Evolutionary conservation across 2,113 vertebrate genomes (phyloP).

Genomic region (Otolemur garnettii): DNA sequence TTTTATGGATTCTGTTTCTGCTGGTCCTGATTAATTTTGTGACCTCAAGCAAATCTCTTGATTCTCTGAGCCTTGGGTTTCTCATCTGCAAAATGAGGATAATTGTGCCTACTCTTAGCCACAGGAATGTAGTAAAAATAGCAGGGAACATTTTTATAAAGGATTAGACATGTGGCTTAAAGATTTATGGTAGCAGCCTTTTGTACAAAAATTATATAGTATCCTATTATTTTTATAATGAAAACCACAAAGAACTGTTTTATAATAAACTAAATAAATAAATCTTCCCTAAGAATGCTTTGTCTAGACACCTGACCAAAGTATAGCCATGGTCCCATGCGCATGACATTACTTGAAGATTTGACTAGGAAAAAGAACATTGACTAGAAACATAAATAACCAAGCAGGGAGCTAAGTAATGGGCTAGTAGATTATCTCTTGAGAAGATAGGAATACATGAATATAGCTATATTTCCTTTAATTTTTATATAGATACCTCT

Average conservation of each 20-base stretch:
- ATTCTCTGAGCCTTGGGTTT: constrained; percentile 73
- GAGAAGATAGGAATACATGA: not conserved
- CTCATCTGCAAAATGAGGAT: constrained; percentile 75
- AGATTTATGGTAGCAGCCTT: constrained; percentile 57
- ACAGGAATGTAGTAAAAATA: constrained; percentile 78
- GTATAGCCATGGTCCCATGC: not conserved
- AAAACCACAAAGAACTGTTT: constrained; percentile 47
- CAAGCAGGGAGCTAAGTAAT: not conserved
- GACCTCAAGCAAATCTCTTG: constrained; percentile 75
- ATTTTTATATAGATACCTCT: not conserved
- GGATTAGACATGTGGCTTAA: constrained; percentile 57
- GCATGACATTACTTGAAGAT: constrained; percentile 32
- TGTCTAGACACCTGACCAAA: constrained; percentile 26
- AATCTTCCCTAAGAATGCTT: constrained; percentile 18
- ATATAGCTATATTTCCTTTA: not conserved
- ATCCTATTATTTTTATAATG: constrained; percentile 60
- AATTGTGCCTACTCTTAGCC: constrained; percentile 68
- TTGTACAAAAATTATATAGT: constrained; percentile 68
- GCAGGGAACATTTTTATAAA: constrained; percentile 65
- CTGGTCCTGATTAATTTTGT: constrained; percentile 70
- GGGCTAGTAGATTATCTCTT: not conserved
- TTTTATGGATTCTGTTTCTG: constrained; percentile 71
- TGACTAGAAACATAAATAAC: constrained; percentile 45
- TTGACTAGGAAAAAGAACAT: constrained; percentile 40
- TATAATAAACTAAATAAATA: constrained; percentile 39